A percentile compares a stretch with the other conserved stretches of the same genome.
Evolutionary conservation across 2,113 vertebrate species (phyloP).

Genomic region (Aramus guarauna): DNA sequence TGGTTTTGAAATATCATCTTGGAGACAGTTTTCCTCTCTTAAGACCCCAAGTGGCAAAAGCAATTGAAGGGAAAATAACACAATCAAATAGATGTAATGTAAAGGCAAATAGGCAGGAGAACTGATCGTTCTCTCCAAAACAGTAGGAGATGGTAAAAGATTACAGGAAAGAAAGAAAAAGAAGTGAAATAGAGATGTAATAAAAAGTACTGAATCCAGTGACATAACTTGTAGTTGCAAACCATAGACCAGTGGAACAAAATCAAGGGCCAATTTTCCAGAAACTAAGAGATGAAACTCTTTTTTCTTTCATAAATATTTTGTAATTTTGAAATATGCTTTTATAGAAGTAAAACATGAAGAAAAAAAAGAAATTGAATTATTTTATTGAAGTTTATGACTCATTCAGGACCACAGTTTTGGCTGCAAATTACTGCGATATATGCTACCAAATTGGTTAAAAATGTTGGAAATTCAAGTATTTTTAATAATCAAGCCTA

Average conservation of each 20-base stretch:
- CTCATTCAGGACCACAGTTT: not conserved
- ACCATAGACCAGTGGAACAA: not conserved
- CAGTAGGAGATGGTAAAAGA: not conserved
- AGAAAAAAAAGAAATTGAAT: not conserved
- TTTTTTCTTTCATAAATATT: not conserved
- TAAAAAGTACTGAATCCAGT: not conserved
- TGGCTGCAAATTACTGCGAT: not conserved
- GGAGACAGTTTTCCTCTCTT: constrained; percentile 9
- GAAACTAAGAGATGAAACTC: not conserved
- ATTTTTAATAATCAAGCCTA: not conserved
- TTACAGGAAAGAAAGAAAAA: not conserved
- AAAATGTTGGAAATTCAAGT: not conserved
- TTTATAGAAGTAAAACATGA: not conserved
- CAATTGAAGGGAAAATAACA: constrained; percentile 27
- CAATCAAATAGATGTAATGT: not conserved
- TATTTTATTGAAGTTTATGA: not conserved
- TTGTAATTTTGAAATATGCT: not conserved
- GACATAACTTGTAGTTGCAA: not conserved
- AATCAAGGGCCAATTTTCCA: not conserved
- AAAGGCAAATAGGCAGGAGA: not conserved
- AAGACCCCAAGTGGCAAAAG: constrained; percentile 28
- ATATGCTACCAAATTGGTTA: not conserved
- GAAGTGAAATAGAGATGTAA: not conserved
- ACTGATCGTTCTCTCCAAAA: not conserved
- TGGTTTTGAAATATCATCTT: constrained; percentile 35